These are phyloP conservation scores for Berghia stephanieae DNA, from an alignment of 1,140 invertebrate species.

Conservation along the genomic window DNA sequence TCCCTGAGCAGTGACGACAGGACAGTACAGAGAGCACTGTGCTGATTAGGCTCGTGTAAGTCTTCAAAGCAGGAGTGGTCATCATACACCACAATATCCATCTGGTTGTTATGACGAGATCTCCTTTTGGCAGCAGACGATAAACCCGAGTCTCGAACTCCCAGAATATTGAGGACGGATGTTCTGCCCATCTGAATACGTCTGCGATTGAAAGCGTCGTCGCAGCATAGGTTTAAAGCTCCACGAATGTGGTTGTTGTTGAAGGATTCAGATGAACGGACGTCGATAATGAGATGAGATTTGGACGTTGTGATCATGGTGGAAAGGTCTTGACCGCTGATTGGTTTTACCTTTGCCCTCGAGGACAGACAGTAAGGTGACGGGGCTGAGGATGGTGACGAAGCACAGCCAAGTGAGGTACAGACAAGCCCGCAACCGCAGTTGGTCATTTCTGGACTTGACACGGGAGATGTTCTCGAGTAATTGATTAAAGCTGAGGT, in stretches of 20 bases:
- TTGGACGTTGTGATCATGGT: conserved; percentile 47
- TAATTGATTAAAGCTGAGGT: conserved; percentile 27
- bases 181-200: conserved; percentile 77
- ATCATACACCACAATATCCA: conserved; percentile 77
- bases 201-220: conserved; percentile 77
- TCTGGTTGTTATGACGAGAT: conserved; percentile 71
- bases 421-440: conserved; percentile 23
- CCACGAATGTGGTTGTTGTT: conserved; percentile 78
- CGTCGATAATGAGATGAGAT: conserved; percentile 74
- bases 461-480: conserved; percentile 7
- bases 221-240: conserved; percentile 80
- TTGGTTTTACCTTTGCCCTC: conserved; percentile 41
- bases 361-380: conserved; percentile 32
- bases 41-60: conserved; percentile 64
- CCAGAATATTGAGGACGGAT: conserved; percentile 75
- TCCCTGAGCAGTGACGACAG: conserved; percentile 77
- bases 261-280: conserved; percentile 78
- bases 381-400: conserved; percentile 34
- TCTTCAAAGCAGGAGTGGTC: conserved; percentile 66
- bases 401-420: conserved; percentile 15
- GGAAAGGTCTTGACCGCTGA: conserved; percentile 51
- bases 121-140: conserved; percentile 70
- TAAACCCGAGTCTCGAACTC: conserved; percentile 63
- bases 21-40: conserved; percentile 76
- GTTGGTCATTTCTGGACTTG: conserved; percentile 26